Percentiles rank a stretch among this genome's conserved stretches.
These are phyloP conservation scores for Acanthacorydalis orientalis DNA, from an alignment of 2,888 invertebrate genomes.

Conservation along the genomic window DNA sequence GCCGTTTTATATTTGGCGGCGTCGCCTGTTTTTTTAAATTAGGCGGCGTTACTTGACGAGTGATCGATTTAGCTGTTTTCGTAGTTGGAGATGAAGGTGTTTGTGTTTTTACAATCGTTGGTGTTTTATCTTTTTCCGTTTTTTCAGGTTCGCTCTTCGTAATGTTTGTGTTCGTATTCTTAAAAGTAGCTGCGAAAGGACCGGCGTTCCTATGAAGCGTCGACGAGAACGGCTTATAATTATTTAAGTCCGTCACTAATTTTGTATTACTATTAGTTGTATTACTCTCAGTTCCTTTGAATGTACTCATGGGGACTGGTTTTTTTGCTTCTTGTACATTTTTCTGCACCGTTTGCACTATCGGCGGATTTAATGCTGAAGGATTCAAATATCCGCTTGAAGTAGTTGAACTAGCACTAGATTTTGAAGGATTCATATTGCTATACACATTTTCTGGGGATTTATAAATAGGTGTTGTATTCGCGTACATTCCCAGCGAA, in stretches of 20 bases:
- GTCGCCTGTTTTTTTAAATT: conserved; percentile 29
- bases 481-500: conserved; percentile 37
- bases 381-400: conserved; percentile 60
- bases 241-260: background rate
- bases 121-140: background rate
- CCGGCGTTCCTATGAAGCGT: conserved; percentile 15
- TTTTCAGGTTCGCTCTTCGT: conserved; percentile 10
- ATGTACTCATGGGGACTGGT: conserved; percentile 11
- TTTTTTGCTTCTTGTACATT: conserved; percentile 13
- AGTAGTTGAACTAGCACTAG: conserved; percentile 41
- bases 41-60: conserved; percentile 27
- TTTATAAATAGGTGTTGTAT: conserved; percentile 37
- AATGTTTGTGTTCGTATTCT: conserved; percentile 9
- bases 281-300: conserved; percentile 1
- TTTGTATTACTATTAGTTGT: conserved; percentile 1
- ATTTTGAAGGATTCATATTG: conserved; percentile 40
- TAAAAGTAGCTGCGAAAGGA: conserved; percentile 12
- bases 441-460: conserved; percentile 44
- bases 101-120: conserved; percentile 2
- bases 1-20: conserved; percentile 15
- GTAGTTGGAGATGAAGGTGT: conserved; percentile 6
- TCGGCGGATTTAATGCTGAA: conserved; percentile 50
- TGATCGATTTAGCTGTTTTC: conserved; percentile 9
- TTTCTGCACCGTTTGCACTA: conserved; percentile 16
- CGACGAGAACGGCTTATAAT: conserved; percentile 13